A percentile compares a stretch with the other conserved stretches of the same genome.
phyloP scores from a whole-genome alignment of 2,113 vertebrate species.

The Gambusia holbrooki region DNA sequence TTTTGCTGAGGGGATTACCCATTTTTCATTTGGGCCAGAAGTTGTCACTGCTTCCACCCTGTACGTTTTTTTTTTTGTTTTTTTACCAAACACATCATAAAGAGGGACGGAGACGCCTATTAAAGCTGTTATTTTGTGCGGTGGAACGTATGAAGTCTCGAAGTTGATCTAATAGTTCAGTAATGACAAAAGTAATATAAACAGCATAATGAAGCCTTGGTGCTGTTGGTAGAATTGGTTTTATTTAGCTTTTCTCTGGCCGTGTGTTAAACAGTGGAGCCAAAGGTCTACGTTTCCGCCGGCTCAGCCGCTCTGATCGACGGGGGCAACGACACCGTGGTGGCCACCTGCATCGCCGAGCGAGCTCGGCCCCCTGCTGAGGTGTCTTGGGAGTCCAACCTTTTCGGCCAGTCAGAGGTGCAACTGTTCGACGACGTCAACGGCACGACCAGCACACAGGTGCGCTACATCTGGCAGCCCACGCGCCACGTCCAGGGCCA shows the following conservation, averaged over 20 bases:
- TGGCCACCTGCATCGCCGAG: constrained; percentile 92
- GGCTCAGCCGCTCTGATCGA: constrained; percentile 90
- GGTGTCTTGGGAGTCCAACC: constrained; percentile 91
- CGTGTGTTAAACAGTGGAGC: constrained; percentile 84
- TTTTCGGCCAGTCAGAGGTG: constrained; percentile 88
- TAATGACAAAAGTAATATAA: constrained; percentile 3
- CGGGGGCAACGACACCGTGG: constrained; percentile 90
- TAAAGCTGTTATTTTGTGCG: constrained; percentile 3
- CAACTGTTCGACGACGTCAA: constrained; percentile 86
- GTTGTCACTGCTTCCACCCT: constrained; percentile 12
- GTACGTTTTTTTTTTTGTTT: not conserved
- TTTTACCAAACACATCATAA: constrained; percentile 15
- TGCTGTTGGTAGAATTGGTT: not conserved
- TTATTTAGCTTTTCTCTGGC: too few species aligned
- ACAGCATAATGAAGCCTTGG: not conserved
- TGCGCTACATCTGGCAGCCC: constrained; percentile 90
- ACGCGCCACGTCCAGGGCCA: constrained; percentile 91
- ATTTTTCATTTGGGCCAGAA: constrained; percentile 26
- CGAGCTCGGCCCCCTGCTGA: constrained; percentile 90
- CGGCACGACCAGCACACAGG: constrained; percentile 90
- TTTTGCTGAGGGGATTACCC: constrained; percentile 2
- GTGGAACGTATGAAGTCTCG: not conserved
- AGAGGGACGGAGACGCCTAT: constrained; percentile 1
- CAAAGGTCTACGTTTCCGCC: constrained; percentile 89
- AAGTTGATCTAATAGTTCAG: not conserved